These are phyloP conservation scores for Drosophila trichaetosa DNA, from an alignment of 2,888 invertebrate genomes.

Conservation along the genomic window DNA sequence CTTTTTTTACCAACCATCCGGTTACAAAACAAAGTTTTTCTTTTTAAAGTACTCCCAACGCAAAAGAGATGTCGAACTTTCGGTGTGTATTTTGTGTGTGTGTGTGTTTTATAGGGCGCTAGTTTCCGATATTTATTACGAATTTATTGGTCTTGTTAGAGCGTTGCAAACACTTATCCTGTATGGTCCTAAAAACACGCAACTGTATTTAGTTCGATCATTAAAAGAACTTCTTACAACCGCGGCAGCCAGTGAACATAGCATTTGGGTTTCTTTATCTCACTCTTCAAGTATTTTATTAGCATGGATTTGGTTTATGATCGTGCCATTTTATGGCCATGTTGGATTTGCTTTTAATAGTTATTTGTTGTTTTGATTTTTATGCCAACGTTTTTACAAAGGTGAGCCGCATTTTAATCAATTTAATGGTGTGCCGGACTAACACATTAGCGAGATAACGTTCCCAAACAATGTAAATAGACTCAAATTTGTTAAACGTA, in stretches of 20 bases:
- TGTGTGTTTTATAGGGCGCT: slow-evolving; percentile 18
- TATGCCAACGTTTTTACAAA: slow-evolving; percentile 9
- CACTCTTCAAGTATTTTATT: slow-evolving; percentile 55
- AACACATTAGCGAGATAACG: slow-evolving; percentile 17
- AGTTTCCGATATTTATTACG: slow-evolving; percentile 50
- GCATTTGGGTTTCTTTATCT: slow-evolving; percentile 21
- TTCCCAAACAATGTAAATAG: slow-evolving; percentile 7
- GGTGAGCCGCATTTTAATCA: slow-evolving; percentile 48
- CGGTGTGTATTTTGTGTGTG: slow-evolving; percentile 2
- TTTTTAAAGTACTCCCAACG: slow-evolving; percentile 18
- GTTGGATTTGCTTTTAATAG: slow-evolving; percentile 36
- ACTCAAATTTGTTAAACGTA: not conserved
- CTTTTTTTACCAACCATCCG: slow-evolving; percentile 32
- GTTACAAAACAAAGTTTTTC: slow-evolving; percentile 29
- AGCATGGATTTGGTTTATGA: slow-evolving; percentile 59
- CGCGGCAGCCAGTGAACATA: slow-evolving; percentile 29
- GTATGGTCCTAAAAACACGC: slow-evolving; percentile 29
- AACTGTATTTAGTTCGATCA: slow-evolving; percentile 42
- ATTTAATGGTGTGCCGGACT: slow-evolving; percentile 57
- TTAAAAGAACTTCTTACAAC: slow-evolving; percentile 45
- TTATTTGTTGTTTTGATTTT: slow-evolving; percentile 27
- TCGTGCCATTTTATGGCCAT: slow-evolving; percentile 44
- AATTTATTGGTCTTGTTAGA: slow-evolving; percentile 71
- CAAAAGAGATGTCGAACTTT: slow-evolving; percentile 10
- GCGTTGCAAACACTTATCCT: slow-evolving; percentile 59